phyloP scores from a whole-genome alignment of 2,113 vertebrate genomes.

The Phyllostomus hastatus region DNA sequence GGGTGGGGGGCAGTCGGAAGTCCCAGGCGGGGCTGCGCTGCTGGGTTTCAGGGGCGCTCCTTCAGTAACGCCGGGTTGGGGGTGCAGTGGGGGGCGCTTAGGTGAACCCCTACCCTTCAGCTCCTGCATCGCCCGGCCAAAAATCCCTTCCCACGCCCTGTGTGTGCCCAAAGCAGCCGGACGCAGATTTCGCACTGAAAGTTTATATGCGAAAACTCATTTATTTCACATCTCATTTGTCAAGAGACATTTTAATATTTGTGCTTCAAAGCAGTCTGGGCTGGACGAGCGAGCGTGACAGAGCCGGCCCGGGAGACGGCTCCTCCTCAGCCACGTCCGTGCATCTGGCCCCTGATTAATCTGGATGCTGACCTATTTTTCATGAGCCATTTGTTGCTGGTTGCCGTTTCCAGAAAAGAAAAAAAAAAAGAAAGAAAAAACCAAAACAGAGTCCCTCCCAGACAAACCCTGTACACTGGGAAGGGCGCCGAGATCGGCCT shows the following conservation, averaged over 20 bases:
- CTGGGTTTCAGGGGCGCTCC: background rate
- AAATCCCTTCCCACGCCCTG: background rate
- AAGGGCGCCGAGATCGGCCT: rapidly evolving
- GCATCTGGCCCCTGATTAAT: constrained; percentile 22
- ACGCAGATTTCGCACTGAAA: constrained; percentile 22
- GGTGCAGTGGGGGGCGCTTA: background rate
- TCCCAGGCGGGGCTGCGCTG: background rate
- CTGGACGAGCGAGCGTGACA: background rate
- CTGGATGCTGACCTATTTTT: constrained; percentile 20
- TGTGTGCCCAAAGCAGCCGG: background rate
- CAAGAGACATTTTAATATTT: constrained; percentile 51
- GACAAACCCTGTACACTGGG: background rate
- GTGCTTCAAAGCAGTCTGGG: constrained; percentile 43
- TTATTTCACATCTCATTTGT: constrained; percentile 47
- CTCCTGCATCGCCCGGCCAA: background rate
- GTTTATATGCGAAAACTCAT: constrained; percentile 29
- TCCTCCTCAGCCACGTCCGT: background rate
- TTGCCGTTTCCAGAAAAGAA: background rate
- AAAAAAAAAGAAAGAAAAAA: background rate
- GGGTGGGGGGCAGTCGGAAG: background rate
- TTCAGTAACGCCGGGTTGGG: background rate
- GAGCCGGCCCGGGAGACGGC: background rate
- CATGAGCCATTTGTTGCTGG: constrained; percentile 3
- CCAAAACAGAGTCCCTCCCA: background rate
- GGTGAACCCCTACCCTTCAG: background rate